Base-by-base conservation (phyloP, 2,113 vertebrate genomes). In the Setophaga petechia region DNA sequence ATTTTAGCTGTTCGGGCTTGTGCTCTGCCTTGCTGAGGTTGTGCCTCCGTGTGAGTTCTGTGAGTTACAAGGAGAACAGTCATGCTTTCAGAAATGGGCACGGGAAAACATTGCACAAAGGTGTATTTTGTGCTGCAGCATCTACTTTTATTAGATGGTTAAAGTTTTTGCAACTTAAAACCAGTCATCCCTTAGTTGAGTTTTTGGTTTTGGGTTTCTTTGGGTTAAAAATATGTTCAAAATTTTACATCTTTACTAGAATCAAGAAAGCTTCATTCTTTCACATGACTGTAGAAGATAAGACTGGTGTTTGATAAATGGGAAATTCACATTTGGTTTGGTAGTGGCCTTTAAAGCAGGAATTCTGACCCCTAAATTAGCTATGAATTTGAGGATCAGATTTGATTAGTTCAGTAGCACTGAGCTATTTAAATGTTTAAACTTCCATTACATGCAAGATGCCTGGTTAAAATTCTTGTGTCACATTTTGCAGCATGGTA, bases 151-250 rank as follows among this genome's bases (percentile, higher is more conserved):
- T 86, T 68, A 74, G 46, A 35, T 55, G 54, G 37, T 69, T 92
- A 37, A 72, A 91, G 91, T 55, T 96, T 95, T 81, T 84, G 76
- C 43, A 69, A 69, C 75, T 81, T 72, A 39, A 92, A 84, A 46
- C 11, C 47, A 11, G 5, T 23, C 18, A 30, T 65, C 23, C 41
- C 35, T 30, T n/a, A n/a, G 20, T 6, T 20, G 37, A 69, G 31
- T 37, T 54, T 33, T 3, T 33, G 43, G 8, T 16, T 55, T 39
- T 17, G 39, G 10, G 10, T 2, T 47, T 58, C 33, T 77, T 54
- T 28, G n/a, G 5, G 12, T 69, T 73, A 69, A 76, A 94, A 83
- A 28, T 12, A 5, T 4, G 15, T 61, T 75, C 12, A 31, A 65
- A 93, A 21, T 9, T 24, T 20, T 14, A 2, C 14, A 2, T 10